Evolutionary conservation across 2,888 invertebrate species (phyloP), one percentile per base, ranked within the genome.

Genomic region (Cyaniris semiargus): DNA sequence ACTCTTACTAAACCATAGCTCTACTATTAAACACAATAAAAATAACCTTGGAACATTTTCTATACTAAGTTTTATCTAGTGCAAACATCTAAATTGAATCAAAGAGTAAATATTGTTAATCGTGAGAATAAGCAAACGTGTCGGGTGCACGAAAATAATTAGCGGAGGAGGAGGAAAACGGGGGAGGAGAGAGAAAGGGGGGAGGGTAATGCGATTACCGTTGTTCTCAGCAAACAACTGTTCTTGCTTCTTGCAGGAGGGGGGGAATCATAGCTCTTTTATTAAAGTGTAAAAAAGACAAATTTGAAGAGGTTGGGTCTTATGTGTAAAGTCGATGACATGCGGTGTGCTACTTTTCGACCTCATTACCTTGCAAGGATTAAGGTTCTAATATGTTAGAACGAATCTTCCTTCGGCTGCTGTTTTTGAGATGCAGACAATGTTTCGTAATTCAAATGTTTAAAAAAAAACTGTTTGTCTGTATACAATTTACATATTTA

Each of bases 91-190:
- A 6, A 66, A 66, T 66, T 66, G 66, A 66, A 66, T 66, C 66
- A 66, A 66, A 66, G 27, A 66, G 66, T 27, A 66, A 66, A 66
- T 66, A 66, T 66, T 66, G 66, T 27, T 66, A 66, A 66, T 66
- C 66, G 66, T 66, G 27, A 66, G 31, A 66, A 66, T 31, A 66
- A 31, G 66, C 66, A 66, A 66, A 66, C 66, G 66, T 66, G 66
- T 66, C 66, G 21, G 60, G 23, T 58, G 60, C 21, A 27, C 13
- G 27, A 66, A 66, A 66, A 66, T 66, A 66, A 66, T 66, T 66
- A 31, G 66, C 27, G 27, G 27, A 15, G 66, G 66, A 15, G 44
- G 60, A 53, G 53, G 4, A 53, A 48, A 48, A 48, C 15, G 48
- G 48, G 48, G 48, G 48, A 15, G 15, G 4, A 15, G 48, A 48